A percentile compares a stretch with the other conserved stretches of the same genome.
Conservation (phyloP, 2,113 vertebrate species). For the Todiramphus chloris region DNA sequence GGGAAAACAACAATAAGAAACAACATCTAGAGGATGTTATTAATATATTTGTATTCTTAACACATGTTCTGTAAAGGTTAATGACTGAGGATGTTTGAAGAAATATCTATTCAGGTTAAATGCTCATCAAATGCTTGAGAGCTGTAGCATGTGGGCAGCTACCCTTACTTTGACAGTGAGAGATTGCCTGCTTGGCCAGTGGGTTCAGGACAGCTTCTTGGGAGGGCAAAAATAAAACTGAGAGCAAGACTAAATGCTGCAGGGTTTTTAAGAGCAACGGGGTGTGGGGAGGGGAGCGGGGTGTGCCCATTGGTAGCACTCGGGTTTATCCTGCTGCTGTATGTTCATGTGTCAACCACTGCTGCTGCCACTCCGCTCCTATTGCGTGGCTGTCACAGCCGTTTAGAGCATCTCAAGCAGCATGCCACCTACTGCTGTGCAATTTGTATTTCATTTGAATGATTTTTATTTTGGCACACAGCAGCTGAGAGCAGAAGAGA, state of each 20-base stretch:
- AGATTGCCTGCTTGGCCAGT: neutral
- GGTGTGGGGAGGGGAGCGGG: neutral
- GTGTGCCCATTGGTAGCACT: fast-evolving
- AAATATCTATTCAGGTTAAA: neutral
- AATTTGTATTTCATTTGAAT: constrained; percentile 4
- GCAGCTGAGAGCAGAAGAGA: neutral
- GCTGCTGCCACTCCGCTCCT: neutral
- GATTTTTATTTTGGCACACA: constrained; percentile 39
- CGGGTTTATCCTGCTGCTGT: fast-evolving
- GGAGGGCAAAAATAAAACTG: neutral
- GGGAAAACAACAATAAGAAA: neutral
- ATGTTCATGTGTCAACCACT: neutral
- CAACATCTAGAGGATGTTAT: neutral
- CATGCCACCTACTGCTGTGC: neutral
- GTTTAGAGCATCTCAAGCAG: constrained; percentile 14
- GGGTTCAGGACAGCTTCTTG: neutral
- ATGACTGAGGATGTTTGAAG: neutral
- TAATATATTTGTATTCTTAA: neutral
- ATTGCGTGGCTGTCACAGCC: constrained; percentile 20
- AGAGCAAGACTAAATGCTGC: neutral
- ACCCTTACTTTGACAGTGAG: neutral
- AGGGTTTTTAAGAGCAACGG: neutral
- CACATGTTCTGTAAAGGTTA: neutral
- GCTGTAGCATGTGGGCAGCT: neutral
- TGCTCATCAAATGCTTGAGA: neutral